Evolutionary conservation across 2,113 vertebrate species (phyloP).

Genomic region (Oplegnathus fasciatus): DNA sequence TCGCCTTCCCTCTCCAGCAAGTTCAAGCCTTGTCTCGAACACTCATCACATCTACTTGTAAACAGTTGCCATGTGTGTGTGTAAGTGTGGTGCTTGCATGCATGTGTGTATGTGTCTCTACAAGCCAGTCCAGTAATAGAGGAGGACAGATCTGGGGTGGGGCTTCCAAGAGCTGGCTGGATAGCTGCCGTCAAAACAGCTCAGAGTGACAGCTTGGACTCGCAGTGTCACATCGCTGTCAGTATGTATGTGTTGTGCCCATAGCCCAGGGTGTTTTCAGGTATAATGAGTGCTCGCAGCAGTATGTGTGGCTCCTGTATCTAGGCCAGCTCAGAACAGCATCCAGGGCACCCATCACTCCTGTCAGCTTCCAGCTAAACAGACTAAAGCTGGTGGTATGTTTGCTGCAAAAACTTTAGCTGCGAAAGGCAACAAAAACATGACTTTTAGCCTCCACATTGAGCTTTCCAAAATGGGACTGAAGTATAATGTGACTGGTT

Average conservation of each 20-base stretch:
- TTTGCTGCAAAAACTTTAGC: slow-evolving; percentile 29
- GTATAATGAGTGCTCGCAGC: slow-evolving; percentile 58
- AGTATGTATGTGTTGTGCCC: slow-evolving; percentile 5
- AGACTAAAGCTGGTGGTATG: slow-evolving; percentile 23
- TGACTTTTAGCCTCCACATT: not conserved
- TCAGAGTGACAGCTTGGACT: slow-evolving; percentile 70
- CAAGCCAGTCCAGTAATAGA: slow-evolving; percentile 51
- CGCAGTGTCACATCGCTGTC: slow-evolving; percentile 25
- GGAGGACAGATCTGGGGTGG: slow-evolving; percentile 72
- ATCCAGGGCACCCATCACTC: slow-evolving; percentile 37
- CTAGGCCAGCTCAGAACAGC: slow-evolving; percentile 51
- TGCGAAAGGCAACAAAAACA: slow-evolving; percentile 26
- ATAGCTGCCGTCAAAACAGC: slow-evolving; percentile 60
- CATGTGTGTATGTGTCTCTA: not conserved
- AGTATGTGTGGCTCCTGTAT: slow-evolving; percentile 50
- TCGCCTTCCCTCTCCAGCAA: slow-evolving; percentile 24
- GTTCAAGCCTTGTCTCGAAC: slow-evolving; percentile 62
- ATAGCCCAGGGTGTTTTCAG: slow-evolving; percentile 53
- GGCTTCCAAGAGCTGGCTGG: slow-evolving; percentile 46
- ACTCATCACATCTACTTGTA: slow-evolving; percentile 48
- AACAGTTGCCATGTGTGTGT: slow-evolving; percentile 43
- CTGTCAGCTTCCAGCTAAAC: slow-evolving; percentile 37
- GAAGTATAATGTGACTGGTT: slow-evolving; percentile 1
- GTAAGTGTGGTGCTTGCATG: not conserved
- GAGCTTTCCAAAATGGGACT: slow-evolving; percentile 4